Base-by-base conservation (phyloP, 2,888 invertebrate genomes). In the Aproaerema taeniolella region DNA sequence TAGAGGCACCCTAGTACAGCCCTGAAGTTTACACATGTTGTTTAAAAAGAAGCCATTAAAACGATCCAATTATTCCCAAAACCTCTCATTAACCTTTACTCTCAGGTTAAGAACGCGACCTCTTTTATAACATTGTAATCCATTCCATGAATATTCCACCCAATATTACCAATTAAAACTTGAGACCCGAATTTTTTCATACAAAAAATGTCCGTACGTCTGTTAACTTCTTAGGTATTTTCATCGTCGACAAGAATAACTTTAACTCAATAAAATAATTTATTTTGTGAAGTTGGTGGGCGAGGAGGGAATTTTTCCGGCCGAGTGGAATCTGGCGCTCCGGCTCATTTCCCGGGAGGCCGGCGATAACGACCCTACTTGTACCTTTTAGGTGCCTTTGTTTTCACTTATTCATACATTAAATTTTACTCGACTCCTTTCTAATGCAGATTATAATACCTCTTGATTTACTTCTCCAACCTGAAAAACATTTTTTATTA, bases 361-460 rank as follows among this genome's bases (percentile, higher is more conserved):
- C 59, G 57, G 50, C 66, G 64, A 67, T 75, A 78, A 79, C 73
- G 74, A 74, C 68, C 69, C 67, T 71, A 68, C 71, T 74, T 70
- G 62, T 68, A 67, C 70, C 70, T 72, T 68, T 70, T 31, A 20
- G 17, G 17, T 68, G 69, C 74, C 71, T 72, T 65, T 71, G 71
- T 77, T 74, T 77, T 77, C 75, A 80, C 79, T 80, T 81, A 79
- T 80, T 74, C 78, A 75, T 76, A 72, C 70, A 72, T 74, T 70
- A 68, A 73, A 77, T 71, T 76, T 66, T 57, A 59, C 58, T 53
- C 55, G 49, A 53, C 48, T 52, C 52, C 56, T 56, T 54, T 52
- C 10, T 16, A 17, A 31, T 9, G 17, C 10, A n/a, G 11, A 31
- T 31, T 15, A 31, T 14, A 31, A 15, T 5, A 31, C 14, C n/a